Evolutionary conservation across 2,113 vertebrate species (phyloP).

Genomic region (Struthio camelus): DNA sequence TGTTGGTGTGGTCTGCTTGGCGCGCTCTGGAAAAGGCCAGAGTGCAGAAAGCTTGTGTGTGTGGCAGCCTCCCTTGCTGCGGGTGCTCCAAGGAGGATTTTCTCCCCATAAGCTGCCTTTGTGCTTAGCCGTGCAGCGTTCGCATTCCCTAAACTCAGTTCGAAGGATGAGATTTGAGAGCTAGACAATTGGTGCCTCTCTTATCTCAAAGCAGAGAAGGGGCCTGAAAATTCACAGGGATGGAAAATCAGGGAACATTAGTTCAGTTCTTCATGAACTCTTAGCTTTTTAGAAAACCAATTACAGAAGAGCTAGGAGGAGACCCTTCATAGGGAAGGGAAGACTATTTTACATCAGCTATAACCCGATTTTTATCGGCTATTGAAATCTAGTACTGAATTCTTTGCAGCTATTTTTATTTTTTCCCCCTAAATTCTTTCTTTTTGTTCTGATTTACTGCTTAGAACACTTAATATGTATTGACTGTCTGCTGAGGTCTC

Average conservation of each 20-base stretch:
- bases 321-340: neutral
- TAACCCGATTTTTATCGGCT: neutral
- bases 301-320: neutral
- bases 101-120: neutral
- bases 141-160: neutral
- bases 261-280: neutral
- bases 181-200: neutral
- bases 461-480: conserved; percentile 83
- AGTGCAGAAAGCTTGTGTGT: too few relatives aligned
- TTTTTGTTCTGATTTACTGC: conserved; percentile 79
- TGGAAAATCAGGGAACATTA: conserved; percentile 8
- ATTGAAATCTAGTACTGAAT: neutral
- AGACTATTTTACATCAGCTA: neutral
- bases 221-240: neutral
- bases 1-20: neutral
- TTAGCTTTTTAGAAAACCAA: neutral
- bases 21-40: neutral
- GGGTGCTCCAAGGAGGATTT: neutral
- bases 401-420: conserved; percentile 35
- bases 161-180: neutral
- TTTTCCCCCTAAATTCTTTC: conserved; percentile 37
- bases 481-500: conserved; percentile 82
- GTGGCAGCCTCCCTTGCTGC: neutral
- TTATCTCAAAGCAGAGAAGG: neutral
- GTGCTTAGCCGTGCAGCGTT: neutral